phyloP scores from a whole-genome alignment of 2,113 vertebrate species.

The Lepidothrix coronata region DNA sequence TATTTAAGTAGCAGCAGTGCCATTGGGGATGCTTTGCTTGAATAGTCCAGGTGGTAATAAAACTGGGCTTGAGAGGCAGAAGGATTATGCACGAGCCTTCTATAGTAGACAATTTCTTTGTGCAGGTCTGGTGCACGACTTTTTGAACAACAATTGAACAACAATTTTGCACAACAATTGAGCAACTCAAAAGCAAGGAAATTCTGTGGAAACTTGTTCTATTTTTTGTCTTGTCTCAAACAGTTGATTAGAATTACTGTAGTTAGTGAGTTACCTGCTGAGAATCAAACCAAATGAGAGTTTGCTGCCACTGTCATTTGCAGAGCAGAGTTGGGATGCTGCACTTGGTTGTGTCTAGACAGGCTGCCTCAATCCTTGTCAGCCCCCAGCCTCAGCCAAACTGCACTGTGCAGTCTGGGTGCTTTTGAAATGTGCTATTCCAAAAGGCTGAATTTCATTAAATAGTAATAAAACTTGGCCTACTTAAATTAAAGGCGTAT shows the following conservation, averaged over 20 bases:
- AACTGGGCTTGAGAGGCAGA: neutral
- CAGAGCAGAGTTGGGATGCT: neutral
- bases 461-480: constrained; percentile 39
- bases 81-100: neutral
- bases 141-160: no score
- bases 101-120: neutral
- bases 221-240: neutral
- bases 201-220: neutral
- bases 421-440: neutral
- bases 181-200: neutral
- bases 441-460: constrained; percentile 41
- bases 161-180: neutral
- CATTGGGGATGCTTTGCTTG: neutral
- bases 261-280: neutral
- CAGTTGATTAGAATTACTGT: neutral
- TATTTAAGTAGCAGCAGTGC: neutral
- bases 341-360: neutral
- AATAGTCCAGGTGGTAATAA: neutral
- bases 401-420: neutral
- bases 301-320: neutral
- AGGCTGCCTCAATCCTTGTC: neutral
- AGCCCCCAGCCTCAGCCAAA: neutral
- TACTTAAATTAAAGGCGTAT: constrained; percentile 29
- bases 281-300: neutral
- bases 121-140: neutral